These are phyloP conservation scores for Nemoura dubitans DNA, from an alignment of 2,888 invertebrate species.

Conservation along the genomic window DNA sequence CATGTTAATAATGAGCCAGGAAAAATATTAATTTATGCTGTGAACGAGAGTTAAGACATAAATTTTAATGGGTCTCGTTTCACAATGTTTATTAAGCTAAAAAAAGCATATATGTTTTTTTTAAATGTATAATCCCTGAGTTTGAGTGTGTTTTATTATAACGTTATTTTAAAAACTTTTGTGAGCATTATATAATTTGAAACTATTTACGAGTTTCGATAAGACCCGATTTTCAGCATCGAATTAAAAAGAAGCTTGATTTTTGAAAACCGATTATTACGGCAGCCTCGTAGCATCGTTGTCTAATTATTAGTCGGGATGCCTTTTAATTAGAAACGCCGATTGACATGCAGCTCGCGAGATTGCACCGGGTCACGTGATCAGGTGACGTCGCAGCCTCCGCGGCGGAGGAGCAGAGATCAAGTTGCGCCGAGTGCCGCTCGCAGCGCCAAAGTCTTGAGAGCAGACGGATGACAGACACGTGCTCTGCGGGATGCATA, in stretches of 20 bases:
- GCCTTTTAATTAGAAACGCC: background rate
- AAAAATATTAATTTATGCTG: background rate
- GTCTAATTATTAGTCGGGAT: background rate
- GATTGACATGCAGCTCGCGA: background rate
- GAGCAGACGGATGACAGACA: no score
- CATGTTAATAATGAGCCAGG: background rate
- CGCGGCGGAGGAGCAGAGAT: background rate
- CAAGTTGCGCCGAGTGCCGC: background rate
- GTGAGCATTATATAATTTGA: background rate
- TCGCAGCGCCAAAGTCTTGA: background rate
- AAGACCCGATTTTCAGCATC: background rate
- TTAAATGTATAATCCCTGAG: background rate
- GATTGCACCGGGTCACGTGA: no score
- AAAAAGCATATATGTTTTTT: background rate
- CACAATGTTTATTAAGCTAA: background rate
- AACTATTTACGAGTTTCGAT: background rate
- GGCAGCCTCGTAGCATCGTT: background rate
- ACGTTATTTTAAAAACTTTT: background rate
- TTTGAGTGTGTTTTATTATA: background rate
- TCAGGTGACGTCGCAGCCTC: no score
- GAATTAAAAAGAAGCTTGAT: background rate
- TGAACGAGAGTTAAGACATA: conserved; percentile 19
- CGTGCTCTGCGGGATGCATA: background rate
- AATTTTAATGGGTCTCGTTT: conserved; percentile 15
- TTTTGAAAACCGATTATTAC: background rate